Evolutionary conservation across 2,888 invertebrate genomes (phyloP).

Genomic region (Perdita meconis): DNA sequence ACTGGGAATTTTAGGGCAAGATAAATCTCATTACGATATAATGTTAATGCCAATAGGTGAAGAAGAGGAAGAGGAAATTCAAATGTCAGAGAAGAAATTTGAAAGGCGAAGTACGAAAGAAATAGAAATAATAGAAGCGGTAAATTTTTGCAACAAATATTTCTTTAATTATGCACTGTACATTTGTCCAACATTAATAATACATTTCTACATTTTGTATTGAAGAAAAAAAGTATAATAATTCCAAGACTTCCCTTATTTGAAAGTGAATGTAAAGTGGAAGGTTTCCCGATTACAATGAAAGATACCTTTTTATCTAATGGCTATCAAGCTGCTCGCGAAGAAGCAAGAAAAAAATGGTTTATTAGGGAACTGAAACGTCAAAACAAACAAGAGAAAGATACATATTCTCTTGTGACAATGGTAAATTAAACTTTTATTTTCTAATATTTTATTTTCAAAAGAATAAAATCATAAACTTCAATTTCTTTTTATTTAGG

Average conservation of each 20-base stretch:
- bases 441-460: not conserved
- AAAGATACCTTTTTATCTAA: conserved; percentile 36
- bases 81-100: conserved; percentile 32
- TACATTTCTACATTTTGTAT: conserved; percentile 7
- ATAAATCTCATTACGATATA: conserved; percentile 86
- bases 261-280: conserved; percentile 61
- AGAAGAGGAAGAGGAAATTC: conserved; percentile 23
- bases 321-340: conserved; percentile 61
- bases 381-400: conserved; percentile 56
- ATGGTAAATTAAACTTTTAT: conserved; percentile 31
- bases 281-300: conserved; percentile 63
- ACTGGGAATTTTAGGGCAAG: conserved; percentile 87
- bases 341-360: conserved; percentile 75
- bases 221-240: conserved; percentile 27
- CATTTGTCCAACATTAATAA: conserved; percentile 7
- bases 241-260: conserved; percentile 68
- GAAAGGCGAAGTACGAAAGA: conserved; percentile 32
- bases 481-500: not conserved
- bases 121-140: not conserved
- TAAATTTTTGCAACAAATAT: conserved; percentile 21
- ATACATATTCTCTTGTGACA: conserved; percentile 68
- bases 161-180: not conserved
- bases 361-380: conserved; percentile 72
- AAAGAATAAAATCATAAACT: not conserved
- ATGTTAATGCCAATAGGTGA: conserved; percentile 86